Evolutionary conservation across 2,113 vertebrate species (phyloP).

Genomic region (Apaloderma vittatum): DNA sequence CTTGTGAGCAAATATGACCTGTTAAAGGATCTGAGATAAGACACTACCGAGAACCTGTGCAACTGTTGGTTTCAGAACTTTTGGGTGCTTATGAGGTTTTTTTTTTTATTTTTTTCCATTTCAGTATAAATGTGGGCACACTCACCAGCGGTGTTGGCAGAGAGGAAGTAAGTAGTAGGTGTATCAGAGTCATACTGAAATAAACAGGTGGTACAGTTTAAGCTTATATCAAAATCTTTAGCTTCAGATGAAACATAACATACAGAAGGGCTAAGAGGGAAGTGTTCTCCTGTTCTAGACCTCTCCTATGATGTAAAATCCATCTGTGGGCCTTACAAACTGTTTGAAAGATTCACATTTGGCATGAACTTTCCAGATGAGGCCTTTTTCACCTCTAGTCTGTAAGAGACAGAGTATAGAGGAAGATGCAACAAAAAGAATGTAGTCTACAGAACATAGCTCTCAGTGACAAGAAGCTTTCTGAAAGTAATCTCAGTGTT

Average conservation of each 20-base stretch:
- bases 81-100: not conserved
- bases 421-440: not conserved
- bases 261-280: not conserved
- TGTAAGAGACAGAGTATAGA: not conserved
- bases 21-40: not conserved
- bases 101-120: not conserved
- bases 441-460: not conserved
- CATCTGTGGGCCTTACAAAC: not conserved
- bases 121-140: not conserved
- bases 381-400: not conserved
- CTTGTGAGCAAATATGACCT: not conserved
- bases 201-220: not conserved
- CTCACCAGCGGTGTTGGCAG: not conserved
- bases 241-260: not conserved
- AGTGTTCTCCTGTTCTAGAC: not conserved
- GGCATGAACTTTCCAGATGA: not conserved
- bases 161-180: slow-evolving; percentile 16
- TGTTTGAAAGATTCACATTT: not conserved
- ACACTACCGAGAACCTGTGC: not conserved
- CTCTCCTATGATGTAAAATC: not conserved
- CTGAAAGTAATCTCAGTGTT: not conserved
- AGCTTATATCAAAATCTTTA: not conserved
- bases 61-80: not conserved
- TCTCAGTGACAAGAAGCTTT: not conserved
- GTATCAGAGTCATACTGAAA: slow-evolving; percentile 19